A percentile compares a stretch with the other conserved stretches of the same genome.
phyloP scores from a whole-genome alignment of 2,888 invertebrate species.

The Tetragnatha montana region DNA sequence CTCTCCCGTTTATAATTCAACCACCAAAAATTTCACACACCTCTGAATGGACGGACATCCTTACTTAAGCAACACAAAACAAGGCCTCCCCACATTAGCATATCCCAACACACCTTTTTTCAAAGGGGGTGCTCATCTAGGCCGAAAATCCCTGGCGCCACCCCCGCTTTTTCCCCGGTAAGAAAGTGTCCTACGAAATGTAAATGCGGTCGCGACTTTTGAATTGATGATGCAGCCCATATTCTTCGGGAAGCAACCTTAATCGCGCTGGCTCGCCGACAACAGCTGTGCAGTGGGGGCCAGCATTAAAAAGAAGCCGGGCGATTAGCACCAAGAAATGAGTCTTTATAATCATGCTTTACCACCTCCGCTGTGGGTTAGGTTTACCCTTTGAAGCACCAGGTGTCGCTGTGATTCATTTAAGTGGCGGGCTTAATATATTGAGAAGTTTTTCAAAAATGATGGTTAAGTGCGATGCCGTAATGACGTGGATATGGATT shows the following conservation, averaged over 20 bases:
- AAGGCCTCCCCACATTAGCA: neutral
- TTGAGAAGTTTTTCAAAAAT: neutral
- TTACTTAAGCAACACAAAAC: constrained; percentile 4
- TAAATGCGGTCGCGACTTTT: constrained; percentile 41
- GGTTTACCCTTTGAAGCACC: constrained; percentile 47
- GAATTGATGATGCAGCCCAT: constrained; percentile 34
- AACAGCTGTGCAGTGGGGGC: constrained; percentile 37
- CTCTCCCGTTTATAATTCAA: too few relatives aligned
- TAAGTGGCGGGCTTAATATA: neutral
- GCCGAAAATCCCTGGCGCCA: too few relatives aligned
- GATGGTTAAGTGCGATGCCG: neutral
- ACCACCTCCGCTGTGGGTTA: constrained; percentile 27
- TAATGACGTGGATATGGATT: neutral
- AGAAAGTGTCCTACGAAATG: constrained; percentile 29
- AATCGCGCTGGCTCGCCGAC: constrained; percentile 34
- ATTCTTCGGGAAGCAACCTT: constrained; percentile 31
- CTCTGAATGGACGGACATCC: neutral
- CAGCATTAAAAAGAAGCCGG: constrained; percentile 47
- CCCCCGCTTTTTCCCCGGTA: neutral
- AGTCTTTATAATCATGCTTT: constrained; percentile 56
- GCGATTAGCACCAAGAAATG: constrained; percentile 55
- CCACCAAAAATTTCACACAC: neutral
- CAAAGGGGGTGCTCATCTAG: too few relatives aligned
- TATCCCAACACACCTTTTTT: too few relatives aligned
- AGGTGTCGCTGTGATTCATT: constrained; percentile 59